These are phyloP conservation scores for Lepidostoma basale DNA, from an alignment of 1,140 invertebrate species.

Conservation along the genomic window DNA sequence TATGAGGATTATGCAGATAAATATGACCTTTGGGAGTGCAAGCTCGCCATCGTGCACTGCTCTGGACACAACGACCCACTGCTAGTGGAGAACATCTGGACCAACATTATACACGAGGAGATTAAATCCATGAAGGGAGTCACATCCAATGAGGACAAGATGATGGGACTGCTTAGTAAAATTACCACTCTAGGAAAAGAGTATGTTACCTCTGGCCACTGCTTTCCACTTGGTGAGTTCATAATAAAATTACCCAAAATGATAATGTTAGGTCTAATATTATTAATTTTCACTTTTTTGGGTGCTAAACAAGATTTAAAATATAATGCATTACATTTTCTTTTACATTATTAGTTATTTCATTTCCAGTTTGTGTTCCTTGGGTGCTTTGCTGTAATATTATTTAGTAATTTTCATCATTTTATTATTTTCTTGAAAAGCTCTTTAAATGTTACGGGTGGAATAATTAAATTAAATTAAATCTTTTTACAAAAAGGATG, in stretches of 20 bases:
- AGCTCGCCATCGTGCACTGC: constrained; percentile 84
- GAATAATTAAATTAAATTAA: too few relatives aligned
- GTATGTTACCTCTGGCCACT: constrained; percentile 74
- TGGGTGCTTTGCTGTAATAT: too few relatives aligned
- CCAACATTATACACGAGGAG: constrained; percentile 71
- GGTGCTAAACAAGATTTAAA: too few relatives aligned
- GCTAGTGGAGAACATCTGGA: constrained; percentile 80
- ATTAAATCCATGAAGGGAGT: constrained; percentile 51
- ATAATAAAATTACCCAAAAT: not conserved
- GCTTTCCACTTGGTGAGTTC: constrained; percentile 72
- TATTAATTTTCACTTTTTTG: too few relatives aligned
- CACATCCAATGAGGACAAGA: constrained; percentile 65
- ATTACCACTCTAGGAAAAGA: constrained; percentile 74
- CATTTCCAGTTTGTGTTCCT: too few relatives aligned
- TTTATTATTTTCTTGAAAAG: too few relatives aligned
- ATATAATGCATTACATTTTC: not conserved
- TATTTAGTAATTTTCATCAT: too few relatives aligned
- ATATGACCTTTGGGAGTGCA: constrained; percentile 82
- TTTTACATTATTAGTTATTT: too few relatives aligned
- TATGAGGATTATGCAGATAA: constrained; percentile 85
- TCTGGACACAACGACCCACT: constrained; percentile 80
- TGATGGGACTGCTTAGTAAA: constrained; percentile 73
- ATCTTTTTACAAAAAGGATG: too few relatives aligned
- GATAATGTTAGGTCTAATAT: not conserved
- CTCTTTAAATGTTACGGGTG: too few relatives aligned